phyloP scores from a whole-genome alignment of 2,113 vertebrate species.

The Hydrochoerus hydrochaeris region DNA sequence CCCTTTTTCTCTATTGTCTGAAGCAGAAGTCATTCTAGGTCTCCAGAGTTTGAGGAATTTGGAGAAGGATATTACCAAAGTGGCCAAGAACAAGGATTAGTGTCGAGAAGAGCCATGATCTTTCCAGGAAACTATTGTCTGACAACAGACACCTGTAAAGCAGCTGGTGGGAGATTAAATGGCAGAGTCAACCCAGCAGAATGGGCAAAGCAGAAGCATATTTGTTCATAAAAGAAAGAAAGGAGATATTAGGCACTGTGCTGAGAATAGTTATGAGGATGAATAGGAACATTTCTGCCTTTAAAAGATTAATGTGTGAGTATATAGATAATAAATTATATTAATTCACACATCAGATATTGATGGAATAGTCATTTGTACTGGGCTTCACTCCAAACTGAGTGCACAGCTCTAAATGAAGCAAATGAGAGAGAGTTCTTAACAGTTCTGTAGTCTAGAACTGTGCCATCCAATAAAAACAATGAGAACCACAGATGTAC shows the following conservation, averaged over 20 bases:
- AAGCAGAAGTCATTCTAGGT: background rate
- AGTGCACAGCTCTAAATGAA: background rate
- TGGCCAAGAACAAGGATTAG: background rate
- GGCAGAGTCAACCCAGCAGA: background rate
- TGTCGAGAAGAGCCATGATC: background rate
- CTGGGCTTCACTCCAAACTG: background rate
- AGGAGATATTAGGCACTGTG: background rate
- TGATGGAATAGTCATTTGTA: background rate
- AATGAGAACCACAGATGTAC: background rate
- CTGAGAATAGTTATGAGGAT: background rate
- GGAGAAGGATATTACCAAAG: background rate
- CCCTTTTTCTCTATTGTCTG: background rate
- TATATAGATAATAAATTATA: background rate
- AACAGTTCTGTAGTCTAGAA: background rate
- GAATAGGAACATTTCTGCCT: background rate
- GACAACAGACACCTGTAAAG: background rate
- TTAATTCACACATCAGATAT: background rate
- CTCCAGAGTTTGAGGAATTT: conserved; percentile 21
- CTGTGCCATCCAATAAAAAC: background rate
- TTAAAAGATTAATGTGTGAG: background rate
- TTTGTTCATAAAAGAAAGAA: background rate
- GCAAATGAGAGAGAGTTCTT: background rate
- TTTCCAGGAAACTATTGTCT: background rate
- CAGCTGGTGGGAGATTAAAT: background rate
- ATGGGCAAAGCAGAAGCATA: background rate